Conservation (phyloP, 2,888 invertebrate species). For the Drosophila rubida region DNA sequence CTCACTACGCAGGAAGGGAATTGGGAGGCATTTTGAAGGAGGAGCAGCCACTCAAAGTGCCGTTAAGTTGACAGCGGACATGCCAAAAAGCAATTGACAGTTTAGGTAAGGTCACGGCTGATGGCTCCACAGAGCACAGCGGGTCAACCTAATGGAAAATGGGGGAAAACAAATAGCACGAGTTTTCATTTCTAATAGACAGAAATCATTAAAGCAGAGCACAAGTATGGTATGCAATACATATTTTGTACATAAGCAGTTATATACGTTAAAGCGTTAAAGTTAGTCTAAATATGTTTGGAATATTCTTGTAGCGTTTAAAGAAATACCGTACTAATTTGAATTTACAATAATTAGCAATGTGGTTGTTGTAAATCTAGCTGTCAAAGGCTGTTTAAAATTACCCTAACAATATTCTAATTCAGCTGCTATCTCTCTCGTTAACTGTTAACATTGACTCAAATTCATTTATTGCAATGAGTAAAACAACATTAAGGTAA, state of each 20-base stretch:
- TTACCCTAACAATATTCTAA: too few species aligned
- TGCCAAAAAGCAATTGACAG: conserved; percentile 45
- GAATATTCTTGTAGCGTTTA: too few species aligned
- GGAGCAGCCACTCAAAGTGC: conserved; percentile 31
- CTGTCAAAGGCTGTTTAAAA: too few species aligned
- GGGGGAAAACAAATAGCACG: background rate
- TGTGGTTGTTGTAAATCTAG: too few species aligned
- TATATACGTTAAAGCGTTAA: background rate
- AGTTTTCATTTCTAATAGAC: conserved; percentile 8
- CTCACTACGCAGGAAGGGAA: background rate
- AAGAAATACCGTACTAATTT: too few species aligned
- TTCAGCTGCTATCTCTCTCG: too few species aligned
- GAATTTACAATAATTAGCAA: too few species aligned
- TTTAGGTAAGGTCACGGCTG: conserved; percentile 11
- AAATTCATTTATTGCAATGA: too few species aligned
- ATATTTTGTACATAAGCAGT: background rate
- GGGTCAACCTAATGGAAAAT: conserved; percentile 15
- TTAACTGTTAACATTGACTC: too few species aligned
- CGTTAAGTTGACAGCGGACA: conserved; percentile 53
- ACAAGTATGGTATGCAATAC: background rate
- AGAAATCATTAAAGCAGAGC: conserved; percentile 1
- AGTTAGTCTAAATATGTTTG: background rate
- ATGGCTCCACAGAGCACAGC: background rate
- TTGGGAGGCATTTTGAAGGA: background rate
- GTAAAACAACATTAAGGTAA: background rate